Conservation (phyloP, 2,888 invertebrate genomes). For the Malachius bipustulatus region DNA sequence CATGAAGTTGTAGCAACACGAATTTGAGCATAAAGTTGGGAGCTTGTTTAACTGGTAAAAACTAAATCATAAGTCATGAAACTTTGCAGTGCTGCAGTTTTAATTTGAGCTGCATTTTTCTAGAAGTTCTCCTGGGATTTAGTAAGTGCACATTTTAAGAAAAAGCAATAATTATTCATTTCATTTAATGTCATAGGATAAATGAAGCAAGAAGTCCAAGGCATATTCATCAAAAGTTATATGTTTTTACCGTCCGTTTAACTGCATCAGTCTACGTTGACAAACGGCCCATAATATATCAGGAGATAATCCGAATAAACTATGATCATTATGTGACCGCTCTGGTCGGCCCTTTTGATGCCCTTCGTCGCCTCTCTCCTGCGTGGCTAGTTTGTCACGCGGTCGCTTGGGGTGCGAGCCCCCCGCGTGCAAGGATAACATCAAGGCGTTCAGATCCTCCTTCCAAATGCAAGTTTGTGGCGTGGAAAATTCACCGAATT, state of each 20-base stretch:
- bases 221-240: too few species aligned
- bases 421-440: neutral
- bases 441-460: neutral
- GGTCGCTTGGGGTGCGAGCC: conserved; percentile 6
- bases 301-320: conserved; percentile 19
- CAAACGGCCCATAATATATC: conserved; percentile 18
- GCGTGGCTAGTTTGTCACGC: conserved; percentile 13
- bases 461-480: conserved; percentile 5
- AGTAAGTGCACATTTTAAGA: too few species aligned
- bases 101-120: too few species aligned
- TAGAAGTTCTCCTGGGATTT: too few species aligned
- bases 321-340: conserved; percentile 16
- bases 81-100: too few species aligned
- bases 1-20: too few species aligned
- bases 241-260: conserved; percentile 17
- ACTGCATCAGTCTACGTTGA: conserved; percentile 17
- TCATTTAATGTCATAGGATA: too few species aligned
- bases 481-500: conserved; percentile 14
- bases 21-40: too few species aligned
- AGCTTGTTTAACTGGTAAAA: too few species aligned
- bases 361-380: conserved; percentile 7
- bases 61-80: too few species aligned
- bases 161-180: too few species aligned
- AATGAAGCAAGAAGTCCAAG: too few species aligned
- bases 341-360: conserved; percentile 13